Evolutionary conservation across 2,113 vertebrate species (phyloP).

Genomic region (Tyto alba): DNA sequence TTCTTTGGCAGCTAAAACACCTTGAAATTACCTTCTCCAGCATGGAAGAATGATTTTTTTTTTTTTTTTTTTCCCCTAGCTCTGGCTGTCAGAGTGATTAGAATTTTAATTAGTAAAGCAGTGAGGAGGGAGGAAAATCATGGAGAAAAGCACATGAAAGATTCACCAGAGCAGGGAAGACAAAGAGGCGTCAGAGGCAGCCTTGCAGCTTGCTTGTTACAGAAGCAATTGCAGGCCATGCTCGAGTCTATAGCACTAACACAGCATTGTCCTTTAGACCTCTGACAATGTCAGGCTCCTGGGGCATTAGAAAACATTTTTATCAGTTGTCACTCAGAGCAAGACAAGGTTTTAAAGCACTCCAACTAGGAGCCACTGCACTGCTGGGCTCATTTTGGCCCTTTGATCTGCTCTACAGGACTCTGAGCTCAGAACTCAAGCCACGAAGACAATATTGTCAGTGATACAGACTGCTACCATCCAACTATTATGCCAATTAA

Average conservation of each 20-base stretch:
- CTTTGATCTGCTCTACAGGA: constrained; percentile 26
- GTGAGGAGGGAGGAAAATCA: constrained; percentile 59
- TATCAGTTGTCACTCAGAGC: constrained; percentile 23
- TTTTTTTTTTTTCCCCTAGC: constrained; percentile 12
- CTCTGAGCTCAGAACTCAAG: background rate
- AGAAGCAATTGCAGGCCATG: background rate
- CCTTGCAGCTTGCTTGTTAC: constrained; percentile 22
- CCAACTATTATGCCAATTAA: background rate
- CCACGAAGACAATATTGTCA: background rate
- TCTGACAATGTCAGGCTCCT: background rate
- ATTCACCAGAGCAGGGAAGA: constrained; percentile 65
- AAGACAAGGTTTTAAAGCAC: constrained; percentile 16
- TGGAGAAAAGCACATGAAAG: constrained; percentile 50
- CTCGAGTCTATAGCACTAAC: background rate
- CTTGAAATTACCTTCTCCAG: constrained; percentile 80
- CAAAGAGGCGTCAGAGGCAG: constrained; percentile 50
- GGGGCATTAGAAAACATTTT: background rate
- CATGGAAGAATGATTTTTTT: constrained; percentile 66
- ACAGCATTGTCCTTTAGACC: background rate
- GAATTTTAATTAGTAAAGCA: constrained; percentile 82
- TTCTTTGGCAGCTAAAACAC: constrained; percentile 76
- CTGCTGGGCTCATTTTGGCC: background rate
- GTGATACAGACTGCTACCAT: background rate
- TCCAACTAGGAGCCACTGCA: background rate
- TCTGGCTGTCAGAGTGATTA: constrained; percentile 77